These are phyloP conservation scores for Pammene fasciana DNA, from an alignment of 2,888 invertebrate genomes.

Conservation along the genomic window DNA sequence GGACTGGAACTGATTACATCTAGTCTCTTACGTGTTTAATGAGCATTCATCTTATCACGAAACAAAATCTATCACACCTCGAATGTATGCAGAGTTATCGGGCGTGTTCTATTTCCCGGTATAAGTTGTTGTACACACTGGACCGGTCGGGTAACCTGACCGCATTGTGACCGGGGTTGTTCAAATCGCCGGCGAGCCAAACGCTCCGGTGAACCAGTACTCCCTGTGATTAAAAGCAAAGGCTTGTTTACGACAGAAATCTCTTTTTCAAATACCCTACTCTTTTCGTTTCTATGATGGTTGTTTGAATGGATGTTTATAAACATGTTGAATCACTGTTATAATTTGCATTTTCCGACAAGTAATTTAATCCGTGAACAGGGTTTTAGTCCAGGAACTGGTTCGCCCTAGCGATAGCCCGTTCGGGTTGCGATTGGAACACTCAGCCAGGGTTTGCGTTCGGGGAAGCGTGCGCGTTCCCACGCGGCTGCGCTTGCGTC, in stretches of 20 bases:
- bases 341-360: no score
- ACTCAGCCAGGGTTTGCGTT: constrained; percentile 43
- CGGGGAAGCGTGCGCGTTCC: constrained; percentile 53
- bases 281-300: no score
- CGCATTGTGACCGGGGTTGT: constrained; percentile 25
- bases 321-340: no score
- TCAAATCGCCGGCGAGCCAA: neutral
- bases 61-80: constrained; percentile 11
- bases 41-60: constrained; percentile 14
- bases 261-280: no score
- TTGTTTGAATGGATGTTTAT: no score
- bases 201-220: neutral
- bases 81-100: constrained; percentile 9
- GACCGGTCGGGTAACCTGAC: constrained; percentile 45
- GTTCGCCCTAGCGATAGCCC: neutral
- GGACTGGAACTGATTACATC: constrained; percentile 1
- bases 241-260: neutral
- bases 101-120: constrained; percentile 41
- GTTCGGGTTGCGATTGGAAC: constrained; percentile 3
- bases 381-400: neutral
- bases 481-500: constrained; percentile 54
- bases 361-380: no score
- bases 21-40: constrained; percentile 14
- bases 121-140: constrained; percentile 18
- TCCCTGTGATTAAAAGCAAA: no score